These are phyloP conservation scores for Pluvialis apricaria DNA, from an alignment of 2,113 vertebrate species.

Conservation along the genomic window DNA sequence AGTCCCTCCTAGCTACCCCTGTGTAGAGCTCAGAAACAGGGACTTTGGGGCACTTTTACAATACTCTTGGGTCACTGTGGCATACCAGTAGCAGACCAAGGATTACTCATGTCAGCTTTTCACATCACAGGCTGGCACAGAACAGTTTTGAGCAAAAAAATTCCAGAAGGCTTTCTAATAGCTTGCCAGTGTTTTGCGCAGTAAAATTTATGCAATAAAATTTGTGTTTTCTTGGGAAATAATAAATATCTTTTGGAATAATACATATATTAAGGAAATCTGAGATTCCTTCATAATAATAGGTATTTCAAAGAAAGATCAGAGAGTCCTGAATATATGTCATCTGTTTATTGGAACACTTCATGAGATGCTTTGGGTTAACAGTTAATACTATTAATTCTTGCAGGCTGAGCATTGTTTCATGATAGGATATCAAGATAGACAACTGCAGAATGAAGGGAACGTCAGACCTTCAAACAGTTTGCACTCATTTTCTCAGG, in stretches of 20 bases:
- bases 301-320: neutral
- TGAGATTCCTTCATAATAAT: neutral
- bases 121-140: neutral
- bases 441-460: neutral
- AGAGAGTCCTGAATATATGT: neutral
- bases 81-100: neutral
- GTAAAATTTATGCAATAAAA: neutral
- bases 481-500: neutral
- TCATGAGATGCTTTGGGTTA: neutral
- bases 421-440: neutral
- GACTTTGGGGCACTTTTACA: neutral
- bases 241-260: neutral
- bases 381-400: neutral
- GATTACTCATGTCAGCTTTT: neutral
- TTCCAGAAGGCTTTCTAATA: neutral
- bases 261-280: neutral
- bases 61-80: neutral
- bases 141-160: neutral
- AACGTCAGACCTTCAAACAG: neutral
- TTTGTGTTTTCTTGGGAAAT: neutral
- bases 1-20: neutral
- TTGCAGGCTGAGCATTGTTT: neutral
- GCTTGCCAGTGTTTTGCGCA: neutral
- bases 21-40: neutral
- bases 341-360: neutral